Percentiles rank a stretch among this genome's conserved stretches.
phyloP scores from a whole-genome alignment of 2,888 invertebrate genomes.

The Mantis religiosa region DNA sequence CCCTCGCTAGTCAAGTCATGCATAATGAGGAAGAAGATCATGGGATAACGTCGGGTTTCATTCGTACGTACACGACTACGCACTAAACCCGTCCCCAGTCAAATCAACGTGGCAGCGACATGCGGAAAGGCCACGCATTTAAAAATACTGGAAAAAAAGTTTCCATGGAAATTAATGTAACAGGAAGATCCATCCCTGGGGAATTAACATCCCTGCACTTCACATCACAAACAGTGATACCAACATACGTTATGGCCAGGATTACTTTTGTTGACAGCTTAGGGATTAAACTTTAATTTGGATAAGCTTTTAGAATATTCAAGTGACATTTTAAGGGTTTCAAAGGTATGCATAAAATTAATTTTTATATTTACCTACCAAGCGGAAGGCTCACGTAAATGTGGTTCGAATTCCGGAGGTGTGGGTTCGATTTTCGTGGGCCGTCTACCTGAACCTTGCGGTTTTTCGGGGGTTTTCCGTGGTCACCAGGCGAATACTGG shows the following conservation, averaged over 20 bases:
- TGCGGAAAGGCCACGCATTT: not conserved
- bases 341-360: no score
- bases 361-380: no score
- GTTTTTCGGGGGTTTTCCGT: no score
- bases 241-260: not conserved
- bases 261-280: not conserved
- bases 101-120: not conserved
- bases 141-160: not conserved
- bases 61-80: not conserved
- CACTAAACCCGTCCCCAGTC: not conserved
- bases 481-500: no score
- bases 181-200: not conserved
- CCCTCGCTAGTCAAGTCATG: not conserved
- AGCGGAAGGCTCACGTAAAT: no score
- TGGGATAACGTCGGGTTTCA: not conserved
- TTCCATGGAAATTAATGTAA: not conserved
- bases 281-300: not conserved
- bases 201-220: not conserved
- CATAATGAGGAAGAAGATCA: slow-evolving; percentile 5
- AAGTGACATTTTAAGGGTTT: not conserved
- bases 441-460: no score
- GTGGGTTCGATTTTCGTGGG: no score
- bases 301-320: not conserved
- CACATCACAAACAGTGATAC: not conserved
- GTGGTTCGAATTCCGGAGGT: no score